Conservation (phyloP, 2,113 vertebrate species). For the Agapornis roseicollis region DNA sequence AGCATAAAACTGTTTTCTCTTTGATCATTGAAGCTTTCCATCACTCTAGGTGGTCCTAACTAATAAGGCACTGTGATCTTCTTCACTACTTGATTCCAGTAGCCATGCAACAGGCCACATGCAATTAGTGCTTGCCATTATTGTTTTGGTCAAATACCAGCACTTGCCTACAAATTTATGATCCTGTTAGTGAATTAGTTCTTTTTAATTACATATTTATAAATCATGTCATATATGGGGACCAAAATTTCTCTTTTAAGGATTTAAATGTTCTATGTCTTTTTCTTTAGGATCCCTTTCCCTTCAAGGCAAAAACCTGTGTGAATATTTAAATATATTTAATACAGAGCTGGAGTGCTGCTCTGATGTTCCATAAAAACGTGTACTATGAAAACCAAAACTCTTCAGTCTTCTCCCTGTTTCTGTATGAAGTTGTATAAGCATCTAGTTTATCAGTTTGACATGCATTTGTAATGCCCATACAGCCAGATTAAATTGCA, state of each 20-base stretch:
- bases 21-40: slow-evolving; percentile 71
- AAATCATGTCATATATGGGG: background rate
- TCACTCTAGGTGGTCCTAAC: slow-evolving; percentile 70
- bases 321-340: background rate
- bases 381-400: background rate
- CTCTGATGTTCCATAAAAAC: background rate
- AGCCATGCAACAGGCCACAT: slow-evolving; percentile 25
- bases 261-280: background rate
- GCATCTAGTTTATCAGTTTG: background rate
- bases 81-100: slow-evolving; percentile 46
- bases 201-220: slow-evolving; percentile 37
- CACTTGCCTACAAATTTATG: background rate
- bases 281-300: background rate
- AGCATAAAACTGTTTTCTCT: slow-evolving; percentile 50
- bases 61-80: slow-evolving; percentile 66
- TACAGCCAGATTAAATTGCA: background rate
- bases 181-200: background rate
- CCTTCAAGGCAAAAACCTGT: background rate
- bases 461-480: background rate
- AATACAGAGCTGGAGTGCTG: background rate
- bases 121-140: slow-evolving; percentile 36
- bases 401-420: background rate
- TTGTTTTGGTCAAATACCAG: slow-evolving; percentile 9
- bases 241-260: background rate
- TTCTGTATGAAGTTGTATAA: background rate